phyloP scores from a whole-genome alignment of 2,113 vertebrate genomes.

The Ictalurus punctatus region DNA sequence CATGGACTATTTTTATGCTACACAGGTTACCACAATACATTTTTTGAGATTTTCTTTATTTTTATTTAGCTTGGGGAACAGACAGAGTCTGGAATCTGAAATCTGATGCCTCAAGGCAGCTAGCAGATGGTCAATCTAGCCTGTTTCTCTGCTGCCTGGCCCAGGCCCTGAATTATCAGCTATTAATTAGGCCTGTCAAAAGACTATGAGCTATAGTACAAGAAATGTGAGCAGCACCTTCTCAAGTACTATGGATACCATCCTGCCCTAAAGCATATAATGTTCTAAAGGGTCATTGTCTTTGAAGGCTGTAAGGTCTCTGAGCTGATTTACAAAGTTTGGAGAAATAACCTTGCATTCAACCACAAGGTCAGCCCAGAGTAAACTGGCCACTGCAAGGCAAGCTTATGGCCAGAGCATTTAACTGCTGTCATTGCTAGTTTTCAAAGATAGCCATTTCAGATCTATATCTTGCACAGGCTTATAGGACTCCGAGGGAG shows the following conservation, averaged over 20 bases:
- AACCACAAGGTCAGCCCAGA: neutral
- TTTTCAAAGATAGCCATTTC: neutral
- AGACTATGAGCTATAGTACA: neutral
- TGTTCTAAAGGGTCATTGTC: neutral
- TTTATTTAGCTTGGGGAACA: neutral
- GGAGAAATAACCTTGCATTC: neutral
- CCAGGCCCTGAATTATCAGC: neutral
- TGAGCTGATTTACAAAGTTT: neutral
- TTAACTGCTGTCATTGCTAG: neutral
- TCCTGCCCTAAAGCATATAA: neutral
- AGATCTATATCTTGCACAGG: neutral
- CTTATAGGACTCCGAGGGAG: neutral
- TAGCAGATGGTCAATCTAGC: neutral
- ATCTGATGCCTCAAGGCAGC: neutral
- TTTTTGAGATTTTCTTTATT: neutral
- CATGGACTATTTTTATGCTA: neutral
- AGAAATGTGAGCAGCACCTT: neutral
- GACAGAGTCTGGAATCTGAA: neutral
- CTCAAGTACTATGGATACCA: neutral
- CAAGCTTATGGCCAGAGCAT: neutral
- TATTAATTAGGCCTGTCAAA: slow-evolving; percentile 2
- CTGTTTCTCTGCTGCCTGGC: slow-evolving; percentile 8
- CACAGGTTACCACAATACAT: neutral
- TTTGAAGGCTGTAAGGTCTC: neutral
- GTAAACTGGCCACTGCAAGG: neutral